These are phyloP conservation scores for Phaethon lepturus DNA, from an alignment of 2,113 vertebrate genomes.

Conservation along the genomic window DNA sequence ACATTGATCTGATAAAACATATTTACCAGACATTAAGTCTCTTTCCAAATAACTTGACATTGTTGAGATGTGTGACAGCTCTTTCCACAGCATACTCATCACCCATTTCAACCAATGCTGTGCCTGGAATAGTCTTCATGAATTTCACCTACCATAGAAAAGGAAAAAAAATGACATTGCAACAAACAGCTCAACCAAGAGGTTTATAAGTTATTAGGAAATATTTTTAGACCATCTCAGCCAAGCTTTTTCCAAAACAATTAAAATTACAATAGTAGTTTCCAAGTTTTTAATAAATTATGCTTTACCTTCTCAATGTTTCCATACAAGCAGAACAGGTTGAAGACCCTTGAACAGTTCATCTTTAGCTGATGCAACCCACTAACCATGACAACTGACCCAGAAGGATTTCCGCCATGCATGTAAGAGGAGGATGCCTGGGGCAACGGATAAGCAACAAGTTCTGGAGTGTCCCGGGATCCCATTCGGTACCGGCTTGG, in stretches of 20 bases:
- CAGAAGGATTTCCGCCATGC: conserved; percentile 84
- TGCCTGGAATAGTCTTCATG: conserved; percentile 98
- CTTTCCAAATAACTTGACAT: conserved; percentile 95
- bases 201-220: background rate
- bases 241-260: background rate
- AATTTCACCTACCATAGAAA: conserved; percentile 87
- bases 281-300: background rate
- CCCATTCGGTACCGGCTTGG: conserved; percentile 91
- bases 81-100: conserved; percentile 97
- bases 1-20: background rate
- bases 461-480: conserved; percentile 91
- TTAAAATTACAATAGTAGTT: background rate
- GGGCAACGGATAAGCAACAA: conserved; percentile 92
- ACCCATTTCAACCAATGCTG: conserved; percentile 95
- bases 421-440: conserved; percentile 92
- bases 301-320: conserved; percentile 94
- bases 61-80: conserved; percentile 96
- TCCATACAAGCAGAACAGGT: conserved; percentile 96
- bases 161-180: background rate
- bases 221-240: background rate
- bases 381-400: conserved; percentile 96
- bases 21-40: conserved; percentile 95
- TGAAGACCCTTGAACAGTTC: conserved; percentile 98
- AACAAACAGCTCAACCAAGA: background rate
- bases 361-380: conserved; percentile 93